A percentile compares a stretch with the other conserved stretches of the same genome.
Evolutionary conservation across 2,113 vertebrate genomes (phyloP).

Genomic region (Varanus salvator): DNA sequence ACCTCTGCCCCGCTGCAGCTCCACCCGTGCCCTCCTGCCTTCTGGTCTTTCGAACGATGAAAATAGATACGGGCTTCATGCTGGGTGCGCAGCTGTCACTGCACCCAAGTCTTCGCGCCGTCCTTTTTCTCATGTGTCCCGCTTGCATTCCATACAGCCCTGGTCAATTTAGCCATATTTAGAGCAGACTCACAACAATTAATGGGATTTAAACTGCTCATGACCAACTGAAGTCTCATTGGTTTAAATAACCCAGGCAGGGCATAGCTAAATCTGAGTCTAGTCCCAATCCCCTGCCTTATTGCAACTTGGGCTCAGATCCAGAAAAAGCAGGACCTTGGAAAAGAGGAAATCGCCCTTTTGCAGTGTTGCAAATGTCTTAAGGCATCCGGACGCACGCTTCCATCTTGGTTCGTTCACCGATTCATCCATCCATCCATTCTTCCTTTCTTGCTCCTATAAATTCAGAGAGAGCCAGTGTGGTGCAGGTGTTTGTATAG

Average conservation of each 20-base stretch:
- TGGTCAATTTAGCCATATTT: background rate
- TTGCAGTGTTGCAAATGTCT: background rate
- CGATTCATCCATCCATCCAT: too few species aligned
- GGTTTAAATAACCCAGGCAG: too few species aligned
- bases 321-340: background rate
- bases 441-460: background rate
- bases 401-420: background rate
- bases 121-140: too few species aligned
- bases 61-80: background rate
- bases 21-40: background rate
- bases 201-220: too few species aligned
- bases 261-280: too few species aligned
- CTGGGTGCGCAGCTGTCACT: background rate
- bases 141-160: background rate
- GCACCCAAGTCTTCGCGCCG: background rate
- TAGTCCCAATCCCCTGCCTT: background rate
- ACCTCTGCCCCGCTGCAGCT: too few species aligned
- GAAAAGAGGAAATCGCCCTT: background rate
- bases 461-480: too few species aligned
- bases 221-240: too few species aligned
- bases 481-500: too few species aligned
- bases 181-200: too few species aligned
- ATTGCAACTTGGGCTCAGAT: accelerated
- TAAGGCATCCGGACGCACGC: background rate
- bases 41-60: background rate